Evolutionary conservation across 2,113 vertebrate genomes (phyloP), one percentile per base, ranked within the genome.

Genomic region (Gobio gobio): DNA sequence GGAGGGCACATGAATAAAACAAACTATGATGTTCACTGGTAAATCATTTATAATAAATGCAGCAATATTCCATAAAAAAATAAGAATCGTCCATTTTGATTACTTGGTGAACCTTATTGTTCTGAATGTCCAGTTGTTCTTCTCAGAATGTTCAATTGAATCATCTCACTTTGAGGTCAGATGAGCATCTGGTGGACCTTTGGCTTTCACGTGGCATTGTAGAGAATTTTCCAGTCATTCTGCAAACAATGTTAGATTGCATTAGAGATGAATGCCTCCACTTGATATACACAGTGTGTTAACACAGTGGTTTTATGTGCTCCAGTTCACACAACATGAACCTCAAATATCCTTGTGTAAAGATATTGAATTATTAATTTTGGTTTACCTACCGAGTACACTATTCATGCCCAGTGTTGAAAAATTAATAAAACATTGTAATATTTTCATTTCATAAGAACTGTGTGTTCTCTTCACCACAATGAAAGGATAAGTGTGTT

Each of bases 81-180:
- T n/a, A n/a, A 56, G 0, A 56, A 22, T 56, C 7, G 54, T 56
- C 18, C 18, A 20, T 20, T 56, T 9, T 56, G 7, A 56, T 56
- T 56, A 22, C 54, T 22, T 22, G 20, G 26, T n/a, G 26, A 59
- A 36, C 18, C 24, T 9, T 59, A 20, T 78, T 58, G 54, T 20
- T 78, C 51, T 78, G 14, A 54, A 54, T 22, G 10, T 78, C 76
- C 73, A 75, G 73, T 72, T 68, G 68, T 80, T 86, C 58, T 59
- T 78, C 61, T 66, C 63, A 49, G 40, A 58, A 78, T 59, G 24
- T 68, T 68, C 45, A 82, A 54, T 82, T 20, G 26, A 22, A 81
- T 66, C 24, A 20, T 63, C 24, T 82, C 83, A 87, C 78, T 85
- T 33, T 68, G 13, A 81, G 33, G 70, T 84, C 68, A 84, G 29